A percentile compares a stretch with the other conserved stretches of the same genome.
Conservation (phyloP, 2,888 invertebrate species). For the Anagyrus pseudococci region DNA sequence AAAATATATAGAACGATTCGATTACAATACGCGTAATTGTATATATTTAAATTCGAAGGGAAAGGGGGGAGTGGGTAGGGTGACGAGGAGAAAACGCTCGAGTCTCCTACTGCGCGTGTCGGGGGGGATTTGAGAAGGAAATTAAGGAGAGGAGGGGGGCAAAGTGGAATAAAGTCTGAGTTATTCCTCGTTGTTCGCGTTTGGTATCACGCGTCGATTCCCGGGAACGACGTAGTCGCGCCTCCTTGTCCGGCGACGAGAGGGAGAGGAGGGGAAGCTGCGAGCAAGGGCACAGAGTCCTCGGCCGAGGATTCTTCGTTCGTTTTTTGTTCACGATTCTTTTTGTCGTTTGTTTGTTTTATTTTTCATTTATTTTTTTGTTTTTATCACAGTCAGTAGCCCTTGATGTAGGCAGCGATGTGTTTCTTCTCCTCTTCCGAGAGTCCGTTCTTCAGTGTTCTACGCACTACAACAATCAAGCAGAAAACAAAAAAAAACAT, state of each 20-base stretch:
- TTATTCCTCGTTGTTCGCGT: conserved; percentile 8
- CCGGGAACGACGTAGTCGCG: conserved; percentile 1
- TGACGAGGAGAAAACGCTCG: conserved; percentile 9
- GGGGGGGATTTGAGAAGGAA: not conserved
- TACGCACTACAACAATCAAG: conserved; percentile 70
- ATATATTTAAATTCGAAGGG: not conserved
- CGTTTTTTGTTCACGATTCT: not conserved
- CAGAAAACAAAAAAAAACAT: conserved; percentile 6
- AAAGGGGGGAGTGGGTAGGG: not conserved
- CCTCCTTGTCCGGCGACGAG: conserved; percentile 1
- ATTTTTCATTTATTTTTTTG: conserved; percentile 18
- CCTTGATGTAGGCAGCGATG: conserved; percentile 76
- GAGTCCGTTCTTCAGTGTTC: conserved; percentile 81
- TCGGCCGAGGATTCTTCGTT: conserved; percentile 8
- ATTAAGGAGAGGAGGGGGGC: too few species aligned
- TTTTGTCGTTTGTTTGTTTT: conserved; percentile 3
- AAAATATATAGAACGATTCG: conserved; percentile 10
- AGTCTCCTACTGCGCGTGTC: not conserved
- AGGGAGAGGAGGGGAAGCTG: conserved; percentile 22
- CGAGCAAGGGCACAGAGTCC: conserved; percentile 8
- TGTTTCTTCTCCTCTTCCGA: conserved; percentile 83
- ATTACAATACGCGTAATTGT: conserved; percentile 16
- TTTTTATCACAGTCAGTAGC: conserved; percentile 67
- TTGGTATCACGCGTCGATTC: conserved; percentile 1
- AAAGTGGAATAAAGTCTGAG: too few species aligned